Evolutionary conservation across 2,113 vertebrate species (phyloP).

Genomic region (Larimichthys crocea): DNA sequence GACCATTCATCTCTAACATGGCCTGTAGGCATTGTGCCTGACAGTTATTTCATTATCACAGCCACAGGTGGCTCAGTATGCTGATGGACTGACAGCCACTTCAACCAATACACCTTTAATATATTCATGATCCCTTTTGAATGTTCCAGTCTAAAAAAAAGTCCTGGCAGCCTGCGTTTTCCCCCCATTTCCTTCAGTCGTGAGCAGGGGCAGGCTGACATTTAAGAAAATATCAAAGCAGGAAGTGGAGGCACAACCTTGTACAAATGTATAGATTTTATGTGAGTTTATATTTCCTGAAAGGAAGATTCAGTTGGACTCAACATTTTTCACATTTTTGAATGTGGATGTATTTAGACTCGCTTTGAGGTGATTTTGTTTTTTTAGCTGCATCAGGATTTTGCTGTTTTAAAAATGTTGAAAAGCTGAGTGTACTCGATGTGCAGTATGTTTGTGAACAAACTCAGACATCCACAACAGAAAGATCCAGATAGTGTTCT

Average conservation of each 20-base stretch:
- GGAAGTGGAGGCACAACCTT: not conserved
- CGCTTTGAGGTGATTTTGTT: not conserved
- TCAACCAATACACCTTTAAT: slow-evolving; percentile 41
- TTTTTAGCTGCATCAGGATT: not conserved
- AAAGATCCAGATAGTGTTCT: too few relatives aligned
- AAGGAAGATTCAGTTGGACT: not conserved
- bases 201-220: slow-evolving; percentile 26
- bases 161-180: slow-evolving; percentile 16
- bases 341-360: not conserved
- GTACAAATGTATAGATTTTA: not conserved
- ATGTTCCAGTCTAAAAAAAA: not conserved
- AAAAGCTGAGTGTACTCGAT: too few relatives aligned
- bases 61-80: slow-evolving; percentile 48
- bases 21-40: slow-evolving; percentile 18
- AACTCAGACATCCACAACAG: too few relatives aligned
- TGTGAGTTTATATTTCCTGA: not conserved
- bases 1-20: slow-evolving; percentile 7
- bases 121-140: slow-evolving; percentile 46
- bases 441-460: too few relatives aligned
- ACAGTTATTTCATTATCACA: slow-evolving; percentile 56
- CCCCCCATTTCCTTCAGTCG: not conserved
- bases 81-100: slow-evolving; percentile 42
- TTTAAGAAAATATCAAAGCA: slow-evolving; percentile 40
- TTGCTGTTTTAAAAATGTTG: too few relatives aligned
- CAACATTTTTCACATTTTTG: slow-evolving; percentile 70